Conservation (phyloP, 2,113 vertebrate species). For the Orycteropus afer region DNA sequence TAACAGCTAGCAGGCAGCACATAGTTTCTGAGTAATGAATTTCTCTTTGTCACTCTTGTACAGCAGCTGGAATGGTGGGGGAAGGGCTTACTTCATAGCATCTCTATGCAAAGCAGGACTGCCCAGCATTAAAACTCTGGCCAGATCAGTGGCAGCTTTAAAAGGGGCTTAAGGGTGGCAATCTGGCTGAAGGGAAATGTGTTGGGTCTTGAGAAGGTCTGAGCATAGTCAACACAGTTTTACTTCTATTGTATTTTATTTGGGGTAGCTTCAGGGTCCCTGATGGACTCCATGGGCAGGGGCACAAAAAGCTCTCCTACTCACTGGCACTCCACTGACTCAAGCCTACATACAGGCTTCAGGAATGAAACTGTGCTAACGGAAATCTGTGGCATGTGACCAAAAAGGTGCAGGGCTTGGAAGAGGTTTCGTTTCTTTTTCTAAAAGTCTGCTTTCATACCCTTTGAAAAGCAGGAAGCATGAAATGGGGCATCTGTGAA, state of each 20-base stretch:
- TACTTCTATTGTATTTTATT: background rate
- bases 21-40: background rate
- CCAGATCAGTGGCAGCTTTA: background rate
- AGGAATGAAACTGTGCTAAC: background rate
- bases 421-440: background rate
- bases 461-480: background rate
- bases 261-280: background rate
- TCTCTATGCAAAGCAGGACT: background rate
- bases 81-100: background rate
- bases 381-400: background rate
- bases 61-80: no score
- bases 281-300: background rate
- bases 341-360: background rate
- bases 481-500: background rate
- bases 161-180: background rate
- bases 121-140: background rate
- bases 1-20: background rate
- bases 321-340: background rate
- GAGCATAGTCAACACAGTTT: background rate
- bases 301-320: background rate
- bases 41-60: background rate
- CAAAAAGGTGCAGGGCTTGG: background rate
- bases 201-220: background rate
- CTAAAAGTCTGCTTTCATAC: background rate
- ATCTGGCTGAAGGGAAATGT: background rate